Evolutionary conservation across 2,797 vertebrate genomes (phyloP), one percentile per base, ranked within the genome.

Genomic region (Hippocampus kuda): DNA sequence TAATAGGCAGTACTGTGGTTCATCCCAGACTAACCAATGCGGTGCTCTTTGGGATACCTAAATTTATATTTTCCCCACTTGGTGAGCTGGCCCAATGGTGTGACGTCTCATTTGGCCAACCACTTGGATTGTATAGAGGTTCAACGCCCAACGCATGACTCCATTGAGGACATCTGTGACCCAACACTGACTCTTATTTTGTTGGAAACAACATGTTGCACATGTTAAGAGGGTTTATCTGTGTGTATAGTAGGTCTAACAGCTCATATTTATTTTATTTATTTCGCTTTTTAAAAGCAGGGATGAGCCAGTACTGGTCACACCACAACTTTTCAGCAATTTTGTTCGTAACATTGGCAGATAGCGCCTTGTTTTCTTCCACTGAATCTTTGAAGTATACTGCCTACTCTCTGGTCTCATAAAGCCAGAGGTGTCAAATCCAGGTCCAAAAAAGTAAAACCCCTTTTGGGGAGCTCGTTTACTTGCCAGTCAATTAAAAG

Each of bases 51-150:
- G 81, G 76, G 70, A 75, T 85, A 78, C 75, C 74, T 38, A 77
- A 81, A 79, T 48, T 73, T 12, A 11, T 69, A 69, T 77, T 79
- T 65, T 72, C 67, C 49, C 59, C 65, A 54, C 65, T 54, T 20
- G 46, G 82, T 82, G 81, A 87, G 71, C 72, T 79, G 77, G 77
- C 73, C 75, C 46, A 71, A 61, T 65, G 67, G 56, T 54, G 69
- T 86, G 77, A 84, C 76, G 64, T 84, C 77, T 84, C 71, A 77
- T 71, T 86, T 72, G 77, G 71, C 73, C 70, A 64, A 64, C 62
- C 41, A 12, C n/a, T 44, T 24, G 41, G 60, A 41, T 62, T 38
- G 34, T 61, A 61, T 22, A 22, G 60, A 20, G 62, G 62, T 12
- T 64, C 22, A 64, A 24, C n/a, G 44, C 24, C 63, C 20, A 65